A percentile compares a stretch with the other conserved stretches of the same genome.
These are phyloP conservation scores for Protobothrops flavoviridis DNA, from an alignment of 2,113 vertebrate species.

Conservation along the genomic window DNA sequence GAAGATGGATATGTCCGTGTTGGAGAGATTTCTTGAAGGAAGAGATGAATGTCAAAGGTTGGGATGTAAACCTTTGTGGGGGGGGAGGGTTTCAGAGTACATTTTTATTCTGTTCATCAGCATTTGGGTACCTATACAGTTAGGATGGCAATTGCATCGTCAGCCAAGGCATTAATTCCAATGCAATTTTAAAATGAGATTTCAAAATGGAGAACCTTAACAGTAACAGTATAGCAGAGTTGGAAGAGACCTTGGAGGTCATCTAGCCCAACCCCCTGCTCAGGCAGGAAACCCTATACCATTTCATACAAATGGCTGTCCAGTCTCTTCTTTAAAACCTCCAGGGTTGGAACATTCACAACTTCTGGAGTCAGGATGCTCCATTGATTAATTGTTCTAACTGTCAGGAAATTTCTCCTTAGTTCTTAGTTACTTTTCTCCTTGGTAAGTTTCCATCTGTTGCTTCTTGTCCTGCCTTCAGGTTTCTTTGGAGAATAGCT, in stretches of 20 bases:
- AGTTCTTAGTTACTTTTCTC: too few species aligned
- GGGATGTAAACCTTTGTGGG: background rate
- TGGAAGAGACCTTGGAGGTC: background rate
- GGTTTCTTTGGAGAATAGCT: too few species aligned
- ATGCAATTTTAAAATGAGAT: conserved; percentile 15
- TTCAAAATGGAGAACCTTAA: conserved; percentile 21
- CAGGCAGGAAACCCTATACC: too few species aligned
- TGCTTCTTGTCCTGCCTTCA: too few species aligned
- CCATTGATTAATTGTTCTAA: too few species aligned
- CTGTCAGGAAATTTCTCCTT: too few species aligned
- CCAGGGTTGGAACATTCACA: too few species aligned
- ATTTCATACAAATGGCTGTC: too few species aligned
- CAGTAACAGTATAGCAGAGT: background rate
- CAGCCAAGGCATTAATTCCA: conserved; percentile 36
- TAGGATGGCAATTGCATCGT: conserved; percentile 16
- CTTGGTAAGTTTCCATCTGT: too few species aligned
- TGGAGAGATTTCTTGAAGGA: conserved; percentile 37
- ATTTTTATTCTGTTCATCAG: conserved; percentile 48
- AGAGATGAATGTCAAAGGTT: conserved; percentile 32
- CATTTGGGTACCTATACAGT: conserved; percentile 38
- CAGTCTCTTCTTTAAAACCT: too few species aligned
- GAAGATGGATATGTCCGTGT: conserved; percentile 22
- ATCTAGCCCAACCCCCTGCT: too few species aligned
- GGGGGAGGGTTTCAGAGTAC: background rate
- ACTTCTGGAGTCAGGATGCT: too few species aligned